Evolutionary conservation across 2,113 vertebrate species (phyloP).

Genomic region (Tragelaphus scriptus): DNA sequence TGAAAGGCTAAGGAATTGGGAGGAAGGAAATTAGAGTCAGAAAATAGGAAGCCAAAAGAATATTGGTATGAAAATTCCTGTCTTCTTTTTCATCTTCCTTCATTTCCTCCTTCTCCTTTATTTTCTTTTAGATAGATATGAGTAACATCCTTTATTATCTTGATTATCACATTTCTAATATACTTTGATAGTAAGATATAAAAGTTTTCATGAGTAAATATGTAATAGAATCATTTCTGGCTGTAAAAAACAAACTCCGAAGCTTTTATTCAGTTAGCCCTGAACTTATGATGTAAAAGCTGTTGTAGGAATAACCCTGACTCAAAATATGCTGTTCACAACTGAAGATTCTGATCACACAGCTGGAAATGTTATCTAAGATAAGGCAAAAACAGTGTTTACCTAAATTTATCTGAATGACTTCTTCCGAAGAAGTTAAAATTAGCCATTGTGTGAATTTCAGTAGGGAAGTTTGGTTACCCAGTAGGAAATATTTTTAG

Average conservation of each 20-base stretch:
- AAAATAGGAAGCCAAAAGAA: background rate
- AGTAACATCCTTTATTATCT: background rate
- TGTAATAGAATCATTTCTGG: background rate
- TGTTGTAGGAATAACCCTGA: background rate
- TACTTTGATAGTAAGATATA: background rate
- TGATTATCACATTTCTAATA: background rate
- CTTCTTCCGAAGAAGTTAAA: background rate
- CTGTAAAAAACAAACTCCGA: background rate
- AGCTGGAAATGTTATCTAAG: background rate
- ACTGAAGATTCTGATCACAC: background rate
- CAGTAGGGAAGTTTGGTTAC: background rate
- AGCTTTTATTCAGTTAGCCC: background rate
- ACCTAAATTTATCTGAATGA: background rate
- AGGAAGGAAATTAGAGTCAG: background rate
- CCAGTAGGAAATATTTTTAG: background rate
- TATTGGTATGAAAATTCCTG: background rate
- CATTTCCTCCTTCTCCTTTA: background rate
- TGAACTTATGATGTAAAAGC: background rate
- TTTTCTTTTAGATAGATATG: background rate
- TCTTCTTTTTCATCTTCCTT: background rate
- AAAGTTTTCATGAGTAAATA: constrained; percentile 3
- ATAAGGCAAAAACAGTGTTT: constrained; percentile 14
- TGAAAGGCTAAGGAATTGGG: background rate
- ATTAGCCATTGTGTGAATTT: background rate
- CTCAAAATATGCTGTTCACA: background rate